phyloP scores from a whole-genome alignment of 2,888 invertebrate species.

The Latrodectus elegans region DNA sequence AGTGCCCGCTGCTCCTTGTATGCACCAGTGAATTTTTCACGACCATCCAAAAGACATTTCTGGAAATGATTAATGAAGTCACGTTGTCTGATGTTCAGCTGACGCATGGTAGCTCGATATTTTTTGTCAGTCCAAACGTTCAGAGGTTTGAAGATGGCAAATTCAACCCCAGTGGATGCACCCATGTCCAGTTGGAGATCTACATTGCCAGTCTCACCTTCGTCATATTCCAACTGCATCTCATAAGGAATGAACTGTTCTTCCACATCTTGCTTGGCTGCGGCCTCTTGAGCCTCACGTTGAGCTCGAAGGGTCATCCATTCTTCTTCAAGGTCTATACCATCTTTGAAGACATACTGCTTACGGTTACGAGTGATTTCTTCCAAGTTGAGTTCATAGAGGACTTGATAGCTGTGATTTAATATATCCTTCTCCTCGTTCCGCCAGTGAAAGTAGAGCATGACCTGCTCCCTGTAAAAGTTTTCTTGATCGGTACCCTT shows the following conservation, averaged over 20 bases:
- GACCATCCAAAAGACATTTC: too few relatives aligned
- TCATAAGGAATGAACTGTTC: background rate
- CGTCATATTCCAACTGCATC: background rate
- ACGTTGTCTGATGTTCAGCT: background rate
- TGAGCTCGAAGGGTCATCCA: background rate
- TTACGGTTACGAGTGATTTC: background rate
- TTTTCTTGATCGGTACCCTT: constrained; percentile 71
- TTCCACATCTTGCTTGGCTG: background rate
- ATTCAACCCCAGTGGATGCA: background rate
- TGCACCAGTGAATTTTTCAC: constrained; percentile 42
- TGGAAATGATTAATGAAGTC: background rate
- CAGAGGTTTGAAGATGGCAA: background rate
- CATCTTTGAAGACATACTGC: background rate
- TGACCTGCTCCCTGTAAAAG: constrained; percentile 72
- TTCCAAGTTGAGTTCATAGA: constrained; percentile 1
- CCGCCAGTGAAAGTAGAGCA: constrained; percentile 73
- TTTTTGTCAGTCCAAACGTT: too few relatives aligned
- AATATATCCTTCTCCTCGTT: constrained; percentile 70
- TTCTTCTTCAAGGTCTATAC: background rate
- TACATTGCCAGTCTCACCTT: too few relatives aligned
- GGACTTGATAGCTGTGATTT: background rate
- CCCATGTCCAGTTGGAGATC: background rate
- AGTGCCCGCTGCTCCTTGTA: constrained; percentile 71
- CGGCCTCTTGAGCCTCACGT: background rate
- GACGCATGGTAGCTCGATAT: too few relatives aligned